phyloP scores from a whole-genome alignment of 2,113 vertebrate genomes.

The Raja brachyura region DNA sequence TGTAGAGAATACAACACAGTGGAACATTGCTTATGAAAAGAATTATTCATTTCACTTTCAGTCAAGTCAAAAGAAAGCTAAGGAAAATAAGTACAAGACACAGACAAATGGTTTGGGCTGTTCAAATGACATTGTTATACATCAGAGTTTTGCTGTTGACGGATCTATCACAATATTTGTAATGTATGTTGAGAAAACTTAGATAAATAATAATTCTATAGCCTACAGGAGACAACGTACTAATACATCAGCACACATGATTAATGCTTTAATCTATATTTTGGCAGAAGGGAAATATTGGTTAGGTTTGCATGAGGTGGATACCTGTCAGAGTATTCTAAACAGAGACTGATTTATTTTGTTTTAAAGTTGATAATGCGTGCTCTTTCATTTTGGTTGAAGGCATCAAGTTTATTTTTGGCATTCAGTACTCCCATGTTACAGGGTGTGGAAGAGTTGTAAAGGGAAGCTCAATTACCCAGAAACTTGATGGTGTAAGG shows the following conservation, averaged over 20 bases:
- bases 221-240: slow-evolving; percentile 17
- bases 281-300: slow-evolving; percentile 23
- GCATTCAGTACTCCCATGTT: not conserved
- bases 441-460: too few relatives aligned
- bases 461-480: not conserved
- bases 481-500: not conserved
- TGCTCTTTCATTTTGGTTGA: not conserved
- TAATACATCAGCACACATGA: slow-evolving; percentile 23
- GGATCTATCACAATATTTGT: slow-evolving; percentile 12
- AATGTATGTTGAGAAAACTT: not conserved
- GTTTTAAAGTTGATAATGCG: slow-evolving; percentile 9
- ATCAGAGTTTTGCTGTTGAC: not conserved
- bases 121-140: slow-evolving; percentile 20
- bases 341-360: not conserved
- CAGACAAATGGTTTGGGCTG: not conserved
- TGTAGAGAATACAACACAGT: not conserved
- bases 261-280: slow-evolving; percentile 31
- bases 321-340: slow-evolving; percentile 2
- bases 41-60: slow-evolving; percentile 20
- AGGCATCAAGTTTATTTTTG: not conserved
- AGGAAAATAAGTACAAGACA: not conserved
- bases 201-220: slow-evolving; percentile 20
- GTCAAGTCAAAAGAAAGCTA: not conserved
- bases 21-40: not conserved
- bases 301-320: slow-evolving; percentile 8